These are phyloP conservation scores for Nebria ingens DNA, from an alignment of 1,140 invertebrate species.

Conservation along the genomic window DNA sequence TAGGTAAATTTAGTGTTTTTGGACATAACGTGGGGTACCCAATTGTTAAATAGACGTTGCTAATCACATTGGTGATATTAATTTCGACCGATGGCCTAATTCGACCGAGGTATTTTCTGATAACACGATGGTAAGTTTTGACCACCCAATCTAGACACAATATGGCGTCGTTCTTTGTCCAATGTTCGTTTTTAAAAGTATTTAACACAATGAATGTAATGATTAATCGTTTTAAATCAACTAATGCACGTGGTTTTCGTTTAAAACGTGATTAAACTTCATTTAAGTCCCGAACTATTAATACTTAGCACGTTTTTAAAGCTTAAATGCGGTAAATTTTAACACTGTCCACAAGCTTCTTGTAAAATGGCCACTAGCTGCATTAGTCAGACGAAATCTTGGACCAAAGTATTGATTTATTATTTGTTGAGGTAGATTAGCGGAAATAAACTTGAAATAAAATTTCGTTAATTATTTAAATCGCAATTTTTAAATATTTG, in stretches of 20 bases:
- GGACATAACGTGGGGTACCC: constrained; percentile 42
- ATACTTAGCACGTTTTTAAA: background rate
- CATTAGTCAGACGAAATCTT: background rate
- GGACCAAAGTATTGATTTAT: background rate
- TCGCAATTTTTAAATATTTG: background rate
- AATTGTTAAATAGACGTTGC: constrained; percentile 35
- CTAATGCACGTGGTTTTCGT: too few species aligned
- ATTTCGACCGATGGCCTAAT: constrained; percentile 39
- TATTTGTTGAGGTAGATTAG: too few species aligned
- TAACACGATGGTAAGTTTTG: constrained; percentile 51
- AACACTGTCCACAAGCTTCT: background rate
- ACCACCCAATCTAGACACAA: constrained; percentile 35
- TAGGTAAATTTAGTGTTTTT: constrained; percentile 38
- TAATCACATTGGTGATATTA: constrained; percentile 33
- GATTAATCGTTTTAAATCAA: too few species aligned
- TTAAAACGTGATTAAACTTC: background rate
- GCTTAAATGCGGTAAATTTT: background rate
- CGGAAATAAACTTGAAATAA: too few species aligned
- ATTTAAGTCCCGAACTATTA: background rate
- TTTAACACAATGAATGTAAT: too few species aligned
- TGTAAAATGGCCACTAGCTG: background rate
- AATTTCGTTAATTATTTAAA: background rate
- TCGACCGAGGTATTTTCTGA: constrained; percentile 43
- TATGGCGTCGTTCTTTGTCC: constrained; percentile 38
- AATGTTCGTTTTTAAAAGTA: too few species aligned